These are phyloP conservation scores for Vimba vimba DNA, from an alignment of 2,113 vertebrate species.

Conservation along the genomic window DNA sequence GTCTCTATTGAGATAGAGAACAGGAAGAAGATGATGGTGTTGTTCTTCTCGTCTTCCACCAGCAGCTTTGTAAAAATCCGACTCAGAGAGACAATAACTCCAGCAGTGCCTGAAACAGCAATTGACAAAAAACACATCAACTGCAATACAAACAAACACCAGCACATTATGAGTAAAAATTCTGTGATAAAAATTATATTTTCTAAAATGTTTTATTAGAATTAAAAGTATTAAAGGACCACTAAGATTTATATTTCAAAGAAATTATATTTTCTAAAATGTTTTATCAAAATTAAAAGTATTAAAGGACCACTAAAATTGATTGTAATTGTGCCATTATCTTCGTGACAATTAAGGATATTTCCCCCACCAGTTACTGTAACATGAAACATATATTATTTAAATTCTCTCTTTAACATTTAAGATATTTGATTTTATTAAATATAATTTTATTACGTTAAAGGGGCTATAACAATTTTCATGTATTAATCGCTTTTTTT, in stretches of 20 bases:
- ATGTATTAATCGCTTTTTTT: too few species aligned
- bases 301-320: not conserved
- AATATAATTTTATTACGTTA: too few species aligned
- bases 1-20: constrained; percentile 91
- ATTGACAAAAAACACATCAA: not conserved
- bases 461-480: too few species aligned
- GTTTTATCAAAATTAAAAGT: too few species aligned
- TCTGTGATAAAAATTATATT: not conserved
- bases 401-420: not conserved
- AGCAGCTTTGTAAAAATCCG: constrained; percentile 97
- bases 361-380: not conserved
- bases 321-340: not conserved
- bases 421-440: too few species aligned
- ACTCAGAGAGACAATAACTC: constrained; percentile 93
- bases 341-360: not conserved
- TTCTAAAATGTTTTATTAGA: too few species aligned
- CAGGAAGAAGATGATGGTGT: constrained; percentile 97
- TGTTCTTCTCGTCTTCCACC: constrained; percentile 85
- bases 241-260: not conserved
- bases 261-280: too few species aligned
- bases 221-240: too few species aligned
- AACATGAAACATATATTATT: not conserved
- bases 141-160: not conserved
- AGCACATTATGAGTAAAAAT: not conserved
- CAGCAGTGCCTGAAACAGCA: constrained; percentile 83